phyloP scores from a whole-genome alignment of 1,140 invertebrate species.

The Zophobas atratus region DNA sequence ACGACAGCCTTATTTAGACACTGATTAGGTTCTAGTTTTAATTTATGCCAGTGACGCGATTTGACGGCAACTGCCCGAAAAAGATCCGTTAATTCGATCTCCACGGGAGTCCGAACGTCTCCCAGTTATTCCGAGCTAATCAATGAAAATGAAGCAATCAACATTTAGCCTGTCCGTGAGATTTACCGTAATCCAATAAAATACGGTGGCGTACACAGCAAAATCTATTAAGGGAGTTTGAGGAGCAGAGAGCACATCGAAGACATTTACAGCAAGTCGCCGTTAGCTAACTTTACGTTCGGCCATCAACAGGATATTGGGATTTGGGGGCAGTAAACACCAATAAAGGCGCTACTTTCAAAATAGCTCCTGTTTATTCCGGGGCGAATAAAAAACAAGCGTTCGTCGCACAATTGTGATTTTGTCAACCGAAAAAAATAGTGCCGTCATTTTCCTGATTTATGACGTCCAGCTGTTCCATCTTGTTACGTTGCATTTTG shows the following conservation, averaged over 20 bases:
- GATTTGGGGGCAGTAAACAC: conserved; percentile 41
- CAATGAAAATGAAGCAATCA: conserved; percentile 39
- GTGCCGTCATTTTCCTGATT: not conserved
- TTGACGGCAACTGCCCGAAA: too few relatives aligned
- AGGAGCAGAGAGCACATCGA: conserved; percentile 25
- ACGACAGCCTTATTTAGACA: too few relatives aligned
- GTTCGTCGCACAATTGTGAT: not conserved
- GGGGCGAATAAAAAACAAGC: not conserved
- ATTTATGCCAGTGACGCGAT: too few relatives aligned
- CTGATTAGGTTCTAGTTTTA: too few relatives aligned
- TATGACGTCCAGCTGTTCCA: not conserved
- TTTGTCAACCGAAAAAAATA: conserved; percentile 4
- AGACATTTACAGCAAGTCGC: conserved; percentile 33
- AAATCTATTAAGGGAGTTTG: conserved; percentile 39
- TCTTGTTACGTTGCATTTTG: conserved; percentile 7
- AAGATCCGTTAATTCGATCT: not conserved
- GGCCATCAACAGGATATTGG: conserved; percentile 41
- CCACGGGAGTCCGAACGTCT: not conserved
- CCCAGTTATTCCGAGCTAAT: conserved; percentile 8
- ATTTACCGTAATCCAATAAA: conserved; percentile 32
- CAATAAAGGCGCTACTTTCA: conserved; percentile 37
- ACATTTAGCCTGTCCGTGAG: conserved; percentile 28
- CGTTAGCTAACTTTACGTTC: conserved; percentile 32
- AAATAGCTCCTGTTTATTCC: conserved; percentile 13
- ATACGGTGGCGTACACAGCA: conserved; percentile 29